Base-by-base conservation (phyloP, 2,113 vertebrate species). In the Galemys pyrenaicus region DNA sequence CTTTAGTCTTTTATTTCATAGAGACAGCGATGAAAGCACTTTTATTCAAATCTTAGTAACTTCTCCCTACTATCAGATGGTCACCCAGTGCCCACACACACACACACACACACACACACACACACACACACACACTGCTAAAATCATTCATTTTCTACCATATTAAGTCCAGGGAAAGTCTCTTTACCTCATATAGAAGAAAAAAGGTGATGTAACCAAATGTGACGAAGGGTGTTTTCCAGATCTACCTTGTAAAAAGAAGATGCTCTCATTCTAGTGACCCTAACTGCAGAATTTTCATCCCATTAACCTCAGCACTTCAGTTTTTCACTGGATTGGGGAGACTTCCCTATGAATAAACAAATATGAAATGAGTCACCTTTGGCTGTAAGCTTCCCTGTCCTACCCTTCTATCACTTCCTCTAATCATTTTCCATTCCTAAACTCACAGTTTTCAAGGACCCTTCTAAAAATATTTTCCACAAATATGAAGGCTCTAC, bases 1-100 rank as follows among this genome's bases (percentile, higher is more conserved):
- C 28, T 84, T 56, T 56, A 68, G 24, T 37, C 58, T 90, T 70
- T 26, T 89, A 26, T 44, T 68, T 78, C 70, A 73, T 30, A 90
- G 67, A 91, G 41, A 86, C 46, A 68, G 68, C 81, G 15, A 20
- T 60, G 12, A 86, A 77, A 91, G n/a, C 58, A 28, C 12, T 58
- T 71, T 94, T 68, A 75, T 70, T 82, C 37, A 73, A 92, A 86
- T 83, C 26, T 37, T 95, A 77, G 90, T 56, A 19, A 77, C 68
- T 1, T n/a, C n/a, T 75, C 58, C 37, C 65, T 62, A 20, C 1
- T 3, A 67, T 54, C 30, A 62, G 26, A 77, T 49, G 85, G 46
- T 24, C 13, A 9, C 20, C 28, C 56, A n/a, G n/a, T 51, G 3
- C 49, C 13, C 49, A 16, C 49, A 49, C 46, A 49, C 49, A 51